Conservation (phyloP, 2,888 invertebrate genomes). For the Athalia circularis region DNA sequence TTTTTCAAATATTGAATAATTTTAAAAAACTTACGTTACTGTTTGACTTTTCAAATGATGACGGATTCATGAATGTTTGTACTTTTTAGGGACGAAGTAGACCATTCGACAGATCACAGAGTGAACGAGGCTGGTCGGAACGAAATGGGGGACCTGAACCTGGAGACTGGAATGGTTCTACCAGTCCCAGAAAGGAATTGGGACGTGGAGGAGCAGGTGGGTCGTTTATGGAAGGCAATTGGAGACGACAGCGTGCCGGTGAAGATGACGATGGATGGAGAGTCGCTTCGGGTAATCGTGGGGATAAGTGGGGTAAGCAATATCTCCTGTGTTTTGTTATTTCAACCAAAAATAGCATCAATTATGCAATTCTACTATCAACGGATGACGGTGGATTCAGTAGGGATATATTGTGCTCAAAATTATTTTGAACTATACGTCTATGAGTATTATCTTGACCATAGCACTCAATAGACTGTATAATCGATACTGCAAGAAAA, state of each 20-base stretch:
- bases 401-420: too few relatives aligned
- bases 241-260: constrained; percentile 75
- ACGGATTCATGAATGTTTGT: neutral
- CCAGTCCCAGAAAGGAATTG: constrained; percentile 78
- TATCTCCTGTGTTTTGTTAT: neutral
- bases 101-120: constrained; percentile 72
- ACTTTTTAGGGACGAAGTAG: constrained; percentile 64
- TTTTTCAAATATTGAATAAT: neutral
- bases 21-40: neutral
- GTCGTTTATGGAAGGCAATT: constrained; percentile 73
- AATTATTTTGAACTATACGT: neutral
- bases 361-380: neutral
- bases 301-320: constrained; percentile 77
- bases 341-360: neutral
- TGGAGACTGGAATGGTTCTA: constrained; percentile 76
- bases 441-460: constrained; percentile 5
- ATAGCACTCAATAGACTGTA: constrained; percentile 20
- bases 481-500: neutral
- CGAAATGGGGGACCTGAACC: constrained; percentile 76
- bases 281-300: constrained; percentile 69
- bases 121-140: constrained; percentile 77
- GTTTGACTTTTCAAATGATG: neutral
- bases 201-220: constrained; percentile 71
- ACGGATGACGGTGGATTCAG: neutral
- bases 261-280: constrained; percentile 78